Base-by-base conservation (phyloP, 2,113 vertebrate genomes). In the Pundamilia nyererei region DNA sequence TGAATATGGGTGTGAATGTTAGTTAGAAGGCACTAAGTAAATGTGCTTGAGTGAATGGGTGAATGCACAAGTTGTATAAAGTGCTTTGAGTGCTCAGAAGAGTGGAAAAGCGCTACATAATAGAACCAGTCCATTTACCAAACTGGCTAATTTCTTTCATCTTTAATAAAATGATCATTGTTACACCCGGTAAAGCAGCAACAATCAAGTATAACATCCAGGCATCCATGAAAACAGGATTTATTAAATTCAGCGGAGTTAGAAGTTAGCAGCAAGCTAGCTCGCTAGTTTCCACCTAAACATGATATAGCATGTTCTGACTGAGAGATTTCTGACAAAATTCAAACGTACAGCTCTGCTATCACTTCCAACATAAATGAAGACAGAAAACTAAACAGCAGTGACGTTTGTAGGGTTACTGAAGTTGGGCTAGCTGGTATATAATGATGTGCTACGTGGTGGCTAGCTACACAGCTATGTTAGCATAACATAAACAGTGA, bases 31-130 rank as follows among this genome's bases (percentile, higher is more conserved):
- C 47, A 51, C 47, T 19, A 51, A 19, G 47, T 51, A n/a, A 51
- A 51, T 51, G 49, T 51, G 47, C 3, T 1, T 51, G 45, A 47
- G 45, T 47, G 45, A 47, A 47, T 47, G 17, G 4, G 49, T 51
- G 49, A 51, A 51, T 51, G 49, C 17, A 51, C 49, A 51, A 51
- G 49, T 51, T 51, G 49, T 51, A 4, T 51, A 51, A 51, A 51
- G 49, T 0, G 0, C 49, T 51, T 19, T 51, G 49, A 51, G 17
- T 51, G 49, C 49, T 19, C 17, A 51, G 49, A 51, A 51, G 0
- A 51, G 17, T 19, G 4, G 8, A 51, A 51, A 51, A 51, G 47
- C 8, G 1, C 47, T 3, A 3, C 1, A 51, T 51, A 51, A 47
- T 4, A 49, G 17, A 51, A 51, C 4, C 47, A 51, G 47, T 51